phyloP scores from a whole-genome alignment of 2,888 invertebrate genomes.

The Tuberolachnus salignus region DNA sequence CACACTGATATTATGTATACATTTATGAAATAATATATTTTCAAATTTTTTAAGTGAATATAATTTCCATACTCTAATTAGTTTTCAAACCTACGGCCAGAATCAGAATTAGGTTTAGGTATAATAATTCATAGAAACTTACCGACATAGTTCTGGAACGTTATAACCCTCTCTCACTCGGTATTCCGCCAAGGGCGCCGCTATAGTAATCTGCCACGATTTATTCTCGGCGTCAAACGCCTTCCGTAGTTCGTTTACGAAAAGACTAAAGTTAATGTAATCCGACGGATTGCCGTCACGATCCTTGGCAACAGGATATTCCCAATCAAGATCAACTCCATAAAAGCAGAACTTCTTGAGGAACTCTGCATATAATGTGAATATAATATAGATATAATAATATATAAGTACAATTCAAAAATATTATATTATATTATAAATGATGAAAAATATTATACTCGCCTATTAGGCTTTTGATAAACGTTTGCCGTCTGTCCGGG shows the following conservation, averaged over 20 bases:
- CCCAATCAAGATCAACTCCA: slow-evolving; percentile 91
- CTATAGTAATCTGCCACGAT: slow-evolving; percentile 88
- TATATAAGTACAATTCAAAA: neutral
- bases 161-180: slow-evolving; percentile 87
- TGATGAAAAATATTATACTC: no score
- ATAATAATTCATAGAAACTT: slow-evolving; percentile 61
- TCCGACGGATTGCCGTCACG: slow-evolving; percentile 83
- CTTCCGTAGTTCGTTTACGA: slow-evolving; percentile 79
- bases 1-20: no score
- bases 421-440: no score
- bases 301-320: slow-evolving; percentile 87
- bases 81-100: no score
- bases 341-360: slow-evolving; percentile 80
- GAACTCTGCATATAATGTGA: slow-evolving; percentile 66
- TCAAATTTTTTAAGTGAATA: no score
- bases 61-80: no score
- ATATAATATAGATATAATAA: neutral
- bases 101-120: no score
- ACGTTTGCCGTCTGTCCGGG: slow-evolving; percentile 72
- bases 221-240: slow-evolving; percentile 83
- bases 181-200: slow-evolving; percentile 86
- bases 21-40: no score
- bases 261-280: slow-evolving; percentile 80
- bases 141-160: slow-evolving; percentile 87
- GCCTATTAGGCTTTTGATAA: slow-evolving; percentile 79